Evolutionary conservation across 92 coral and sea anemone genomes (phyloP).

Genomic region (Muricea muricata): DNA sequence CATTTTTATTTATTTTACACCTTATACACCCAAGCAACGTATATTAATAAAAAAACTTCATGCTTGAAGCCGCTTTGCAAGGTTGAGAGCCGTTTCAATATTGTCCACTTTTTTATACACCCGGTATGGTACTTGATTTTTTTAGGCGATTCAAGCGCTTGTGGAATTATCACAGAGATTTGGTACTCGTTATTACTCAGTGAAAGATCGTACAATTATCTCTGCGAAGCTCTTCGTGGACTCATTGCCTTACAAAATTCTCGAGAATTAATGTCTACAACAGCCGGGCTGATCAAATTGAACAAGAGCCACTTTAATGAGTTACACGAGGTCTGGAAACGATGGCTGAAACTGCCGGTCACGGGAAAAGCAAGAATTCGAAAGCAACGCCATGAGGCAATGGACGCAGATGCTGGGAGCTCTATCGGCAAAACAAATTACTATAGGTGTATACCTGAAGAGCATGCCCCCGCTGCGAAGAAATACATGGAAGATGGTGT

Average conservation of each 20-base stretch:
- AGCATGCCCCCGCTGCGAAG: constrained; percentile 67
- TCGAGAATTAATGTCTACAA: constrained; percentile 39
- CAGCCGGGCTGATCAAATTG: constrained; percentile 59
- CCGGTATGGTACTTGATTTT: no score
- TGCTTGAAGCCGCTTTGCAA: no score
- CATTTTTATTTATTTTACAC: no score
- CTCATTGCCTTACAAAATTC: constrained; percentile 49
- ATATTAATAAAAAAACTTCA: no score
- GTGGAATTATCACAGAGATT: constrained; percentile 72
- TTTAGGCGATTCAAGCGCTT: constrained; percentile 14
- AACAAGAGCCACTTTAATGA: constrained; percentile 47
- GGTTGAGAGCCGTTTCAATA: no score
- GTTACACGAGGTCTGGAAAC: constrained; percentile 67
- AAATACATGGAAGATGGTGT: constrained; percentile 74
- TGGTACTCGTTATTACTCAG: constrained; percentile 79
- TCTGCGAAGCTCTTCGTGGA: constrained; percentile 48
- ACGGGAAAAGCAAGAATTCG: constrained; percentile 41
- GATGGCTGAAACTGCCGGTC: constrained; percentile 61
- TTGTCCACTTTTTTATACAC: no score
- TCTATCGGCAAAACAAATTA: constrained; percentile 45
- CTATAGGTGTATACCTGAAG: constrained; percentile 56
- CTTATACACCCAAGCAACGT: no score
- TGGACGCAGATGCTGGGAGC: constrained; percentile 13
- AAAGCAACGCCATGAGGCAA: constrained; percentile 40
- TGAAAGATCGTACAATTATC: constrained; percentile 52